Evolutionary conservation across 2,113 vertebrate genomes (phyloP).

Genomic region (Bambusicola thoracicus): DNA sequence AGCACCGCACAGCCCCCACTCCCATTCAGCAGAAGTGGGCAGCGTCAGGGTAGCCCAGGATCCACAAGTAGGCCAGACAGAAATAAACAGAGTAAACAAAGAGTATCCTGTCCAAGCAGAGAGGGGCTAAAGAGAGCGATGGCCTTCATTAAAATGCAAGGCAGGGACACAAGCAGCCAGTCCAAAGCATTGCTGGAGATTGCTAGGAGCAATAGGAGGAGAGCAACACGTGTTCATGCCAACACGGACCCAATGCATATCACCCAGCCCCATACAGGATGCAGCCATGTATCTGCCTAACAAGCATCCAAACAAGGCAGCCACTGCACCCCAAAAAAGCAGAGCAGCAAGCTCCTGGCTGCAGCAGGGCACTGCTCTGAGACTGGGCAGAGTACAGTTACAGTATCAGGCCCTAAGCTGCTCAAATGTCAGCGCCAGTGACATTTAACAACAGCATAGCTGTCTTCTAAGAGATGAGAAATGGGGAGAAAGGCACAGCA

Average conservation of each 20-base stretch:
- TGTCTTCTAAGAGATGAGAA: neutral
- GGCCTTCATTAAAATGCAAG: constrained; percentile 88
- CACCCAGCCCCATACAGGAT: accelerated
- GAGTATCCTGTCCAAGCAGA: constrained; percentile 81
- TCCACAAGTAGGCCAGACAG: constrained; percentile 76
- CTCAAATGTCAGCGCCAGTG: neutral
- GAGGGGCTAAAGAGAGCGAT: constrained; percentile 78
- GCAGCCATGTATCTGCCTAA: accelerated
- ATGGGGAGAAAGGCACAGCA: neutral
- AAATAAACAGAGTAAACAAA: constrained; percentile 81
- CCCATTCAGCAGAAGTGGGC: constrained; percentile 67
- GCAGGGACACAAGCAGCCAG: constrained; percentile 78
- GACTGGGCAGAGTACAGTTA: neutral
- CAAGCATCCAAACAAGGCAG: neutral
- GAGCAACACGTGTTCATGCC: neutral
- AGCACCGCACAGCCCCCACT: constrained; percentile 51
- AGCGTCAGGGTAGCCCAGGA: neutral
- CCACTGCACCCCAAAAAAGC: neutral
- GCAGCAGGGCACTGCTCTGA: neutral
- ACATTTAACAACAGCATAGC: neutral
- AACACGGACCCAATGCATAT: neutral
- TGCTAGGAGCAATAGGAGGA: neutral
- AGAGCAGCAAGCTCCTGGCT: neutral
- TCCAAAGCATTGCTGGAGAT: constrained; percentile 76
- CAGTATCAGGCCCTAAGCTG: accelerated